Base-by-base conservation (phyloP, 2,888 invertebrate species). In the Serrognathus titanus region DNA sequence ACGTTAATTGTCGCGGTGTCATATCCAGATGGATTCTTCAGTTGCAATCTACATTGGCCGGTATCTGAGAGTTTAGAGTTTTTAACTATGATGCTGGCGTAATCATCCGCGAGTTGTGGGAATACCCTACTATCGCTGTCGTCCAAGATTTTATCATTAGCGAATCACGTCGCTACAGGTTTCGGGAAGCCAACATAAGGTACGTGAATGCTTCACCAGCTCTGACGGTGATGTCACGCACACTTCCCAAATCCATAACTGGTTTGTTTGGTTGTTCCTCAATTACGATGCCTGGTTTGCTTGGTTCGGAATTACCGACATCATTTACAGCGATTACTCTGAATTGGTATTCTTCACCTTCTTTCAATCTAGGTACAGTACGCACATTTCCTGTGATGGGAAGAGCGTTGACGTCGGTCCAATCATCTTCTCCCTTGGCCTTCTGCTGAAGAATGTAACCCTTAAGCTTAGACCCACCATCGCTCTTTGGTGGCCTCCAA, bases 191-290 rank as follows among this genome's bases (percentile, higher is more conserved):
- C 97, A 67, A 91, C 86, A 78, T 93, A 98, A 3, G 98, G 98
- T 11, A 99, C 92, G 71, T 94, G 92, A 72, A 99, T 95, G 66
- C 92, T 81, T 99, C 97, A 50, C 99, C 99, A 61, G 98, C 98
- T 64, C 94, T 87, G 2, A 99, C 97, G 3, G 93, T 92, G 69
- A 99, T 96, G 72, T 99, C 98, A 46, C 94, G 88, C 47, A 98
- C 89, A 52, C 90, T 93, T 45, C 93, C 89, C 63, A 97, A 84
- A 74, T 99, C 97, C 86, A 99, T 92, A 73, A 91, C 87, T 20
- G 99, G 99, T 75, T 97, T 96, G 78, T 97, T 97, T 2, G 95
- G 90, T 74, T 94, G 94, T 79, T 94, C 94, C 71, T 92, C 92
- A 67, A 94, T 89, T 20, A 86, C 80, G 64, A 94, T 89, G 39